Percentiles rank a stretch among this genome's conserved stretches.
These are phyloP conservation scores for Sorex fumeus DNA, from an alignment of 2,113 vertebrate genomes.

Conservation along the genomic window DNA sequence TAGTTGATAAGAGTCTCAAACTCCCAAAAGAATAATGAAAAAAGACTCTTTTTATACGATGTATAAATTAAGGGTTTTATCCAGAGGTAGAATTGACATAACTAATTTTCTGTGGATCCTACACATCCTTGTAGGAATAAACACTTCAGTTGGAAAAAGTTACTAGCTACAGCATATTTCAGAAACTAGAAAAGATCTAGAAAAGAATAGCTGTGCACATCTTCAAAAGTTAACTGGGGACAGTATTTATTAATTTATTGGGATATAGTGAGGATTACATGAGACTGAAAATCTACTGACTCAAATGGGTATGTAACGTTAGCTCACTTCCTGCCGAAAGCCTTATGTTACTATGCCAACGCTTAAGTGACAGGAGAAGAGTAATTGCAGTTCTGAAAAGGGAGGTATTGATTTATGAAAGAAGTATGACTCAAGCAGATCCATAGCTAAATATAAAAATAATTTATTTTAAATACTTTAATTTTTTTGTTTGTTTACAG, in stretches of 20 bases:
- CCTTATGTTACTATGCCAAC: neutral
- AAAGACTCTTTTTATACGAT: neutral
- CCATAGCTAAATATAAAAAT: constrained; percentile 39
- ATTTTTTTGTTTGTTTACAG: neutral
- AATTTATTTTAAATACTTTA: neutral
- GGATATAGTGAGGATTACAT: constrained; percentile 26
- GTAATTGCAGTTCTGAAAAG: constrained; percentile 25
- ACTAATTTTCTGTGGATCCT: constrained; percentile 35
- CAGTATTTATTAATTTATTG: neutral
- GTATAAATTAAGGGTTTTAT: neutral
- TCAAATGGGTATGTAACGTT: neutral
- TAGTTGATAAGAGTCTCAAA: neutral
- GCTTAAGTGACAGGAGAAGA: neutral
- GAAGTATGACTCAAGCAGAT: constrained; percentile 45
- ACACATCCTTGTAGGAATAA: neutral
- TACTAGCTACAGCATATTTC: constrained; percentile 12
- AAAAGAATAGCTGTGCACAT: neutral
- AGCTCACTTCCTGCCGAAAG: constrained; percentile 2
- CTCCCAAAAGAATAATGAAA: constrained; percentile 24
- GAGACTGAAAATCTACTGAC: neutral
- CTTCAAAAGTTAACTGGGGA: constrained; percentile 4
- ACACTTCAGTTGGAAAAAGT: neutral
- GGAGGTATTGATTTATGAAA: constrained; percentile 22
- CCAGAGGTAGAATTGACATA: neutral
- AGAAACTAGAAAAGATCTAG: neutral